Percentiles rank a stretch among this genome's conserved stretches.
Conservation (phyloP, 2,888 invertebrate species). For the Agonopterix heracliana region DNA sequence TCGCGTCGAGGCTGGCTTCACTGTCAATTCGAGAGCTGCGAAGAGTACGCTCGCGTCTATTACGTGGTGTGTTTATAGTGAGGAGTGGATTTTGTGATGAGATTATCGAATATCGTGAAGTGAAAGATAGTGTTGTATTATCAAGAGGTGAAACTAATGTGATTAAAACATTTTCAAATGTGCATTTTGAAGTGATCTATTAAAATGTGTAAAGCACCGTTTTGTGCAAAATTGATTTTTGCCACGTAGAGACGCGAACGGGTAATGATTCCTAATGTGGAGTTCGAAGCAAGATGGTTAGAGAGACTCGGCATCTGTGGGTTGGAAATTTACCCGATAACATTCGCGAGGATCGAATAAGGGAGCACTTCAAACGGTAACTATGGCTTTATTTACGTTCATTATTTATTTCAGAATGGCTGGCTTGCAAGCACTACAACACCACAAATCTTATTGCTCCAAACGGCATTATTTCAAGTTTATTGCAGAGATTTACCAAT, state of each 20-base stretch:
- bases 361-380: constrained; percentile 98
- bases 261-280: constrained; percentile 91
- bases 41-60: constrained; percentile 72
- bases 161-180: constrained; percentile 56
- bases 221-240: constrained; percentile 75
- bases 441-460: too few species aligned
- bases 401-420: constrained; percentile 12
- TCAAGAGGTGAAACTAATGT: constrained; percentile 58
- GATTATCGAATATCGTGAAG: constrained; percentile 72
- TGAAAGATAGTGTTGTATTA: constrained; percentile 69
- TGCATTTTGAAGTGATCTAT: constrained; percentile 57
- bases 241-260: constrained; percentile 78
- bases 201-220: constrained; percentile 73
- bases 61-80: constrained; percentile 73
- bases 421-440: background rate
- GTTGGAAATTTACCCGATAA: constrained; percentile 99
- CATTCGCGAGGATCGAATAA: constrained; percentile 97
- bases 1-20: constrained; percentile 72
- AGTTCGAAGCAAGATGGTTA: constrained; percentile 99
- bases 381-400: constrained; percentile 9
- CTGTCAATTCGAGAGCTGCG: constrained; percentile 76
- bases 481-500: too few species aligned
- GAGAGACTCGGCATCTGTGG: constrained; percentile 99
- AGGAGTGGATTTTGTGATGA: constrained; percentile 68
- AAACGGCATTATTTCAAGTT: too few species aligned